Conservation (phyloP, 2,888 invertebrate genomes). For the Torymus tubicola region DNA sequence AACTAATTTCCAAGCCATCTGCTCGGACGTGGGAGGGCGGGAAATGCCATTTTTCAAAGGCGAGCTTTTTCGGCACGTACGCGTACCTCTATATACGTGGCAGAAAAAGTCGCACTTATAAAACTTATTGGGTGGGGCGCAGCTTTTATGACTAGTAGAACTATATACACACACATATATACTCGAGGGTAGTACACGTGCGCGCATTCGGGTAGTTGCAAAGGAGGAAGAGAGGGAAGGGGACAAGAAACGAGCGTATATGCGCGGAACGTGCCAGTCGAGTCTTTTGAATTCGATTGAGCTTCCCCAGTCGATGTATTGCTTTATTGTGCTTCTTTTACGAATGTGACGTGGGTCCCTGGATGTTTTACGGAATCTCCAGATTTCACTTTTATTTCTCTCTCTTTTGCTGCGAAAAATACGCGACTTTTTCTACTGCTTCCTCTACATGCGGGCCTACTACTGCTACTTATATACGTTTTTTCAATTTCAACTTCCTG, state of each 20-base stretch:
- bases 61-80: conserved; percentile 38
- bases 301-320: conserved; percentile 33
- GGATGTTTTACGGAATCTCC: conserved; percentile 22
- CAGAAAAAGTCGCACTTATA: conserved; percentile 53
- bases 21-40: neutral
- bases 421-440: neutral
- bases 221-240: neutral
- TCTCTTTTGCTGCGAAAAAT: too few relatives aligned
- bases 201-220: too few relatives aligned
- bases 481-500: too few relatives aligned
- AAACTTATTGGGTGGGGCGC: conserved; percentile 50
- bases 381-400: conserved; percentile 11
- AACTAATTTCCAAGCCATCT: conserved; percentile 12
- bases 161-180: neutral
- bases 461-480: neutral
- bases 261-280: conserved; percentile 36
- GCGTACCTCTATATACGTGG: conserved; percentile 3
- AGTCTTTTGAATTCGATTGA: conserved; percentile 54
- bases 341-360: neutral
- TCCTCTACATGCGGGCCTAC: neutral
- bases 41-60: conserved; percentile 33
- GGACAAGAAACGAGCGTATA: neutral
- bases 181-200: neutral
- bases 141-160: conserved; percentile 31
- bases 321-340: conserved; percentile 39